Evolutionary conservation across 2,888 invertebrate genomes (phyloP).

Genomic region (Drosophila lacicola): DNA sequence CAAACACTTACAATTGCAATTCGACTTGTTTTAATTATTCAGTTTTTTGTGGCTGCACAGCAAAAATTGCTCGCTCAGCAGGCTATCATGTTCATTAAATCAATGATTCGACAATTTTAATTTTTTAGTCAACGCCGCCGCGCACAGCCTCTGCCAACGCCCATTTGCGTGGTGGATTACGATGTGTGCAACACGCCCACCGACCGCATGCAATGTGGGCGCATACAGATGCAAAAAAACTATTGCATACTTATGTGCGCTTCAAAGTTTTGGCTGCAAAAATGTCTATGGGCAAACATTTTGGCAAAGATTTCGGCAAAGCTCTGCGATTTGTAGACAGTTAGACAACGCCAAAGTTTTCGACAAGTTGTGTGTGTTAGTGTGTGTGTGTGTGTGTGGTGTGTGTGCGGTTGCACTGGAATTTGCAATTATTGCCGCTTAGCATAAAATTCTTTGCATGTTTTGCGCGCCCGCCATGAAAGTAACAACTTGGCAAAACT

Average conservation of each 20-base stretch:
- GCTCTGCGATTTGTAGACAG: slow-evolving; percentile 80
- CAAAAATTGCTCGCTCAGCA: slow-evolving; percentile 31
- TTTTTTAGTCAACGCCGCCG: slow-evolving; percentile 24
- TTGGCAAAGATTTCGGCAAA: slow-evolving; percentile 78
- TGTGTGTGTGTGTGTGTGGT: slow-evolving; percentile 25
- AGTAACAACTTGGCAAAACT: slow-evolving; percentile 75
- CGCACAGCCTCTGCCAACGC: not conserved
- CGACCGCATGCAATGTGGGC: slow-evolving; percentile 61
- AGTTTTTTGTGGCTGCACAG: slow-evolving; percentile 7
- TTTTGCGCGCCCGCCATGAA: slow-evolving; percentile 62
- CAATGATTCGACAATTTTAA: slow-evolving; percentile 60
- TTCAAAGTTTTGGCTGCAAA: slow-evolving; percentile 56
- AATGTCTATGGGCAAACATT: slow-evolving; percentile 78
- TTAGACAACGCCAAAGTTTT: slow-evolving; percentile 74
- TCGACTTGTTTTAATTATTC: slow-evolving; percentile 11
- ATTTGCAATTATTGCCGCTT: slow-evolving; percentile 81
- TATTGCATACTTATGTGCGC: slow-evolving; percentile 68
- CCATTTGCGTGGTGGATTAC: slow-evolving; percentile 32
- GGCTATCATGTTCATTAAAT: slow-evolving; percentile 51
- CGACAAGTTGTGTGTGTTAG: slow-evolving; percentile 18
- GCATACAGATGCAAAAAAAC: slow-evolving; percentile 45
- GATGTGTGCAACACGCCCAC: slow-evolving; percentile 40
- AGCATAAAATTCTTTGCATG: slow-evolving; percentile 73
- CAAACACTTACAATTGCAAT: no score
- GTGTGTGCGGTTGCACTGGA: slow-evolving; percentile 66